A percentile compares a stretch with the other conserved stretches of the same genome.
phyloP scores from a whole-genome alignment of 2,888 invertebrate genomes.

The Hirtodrosophila alboralis region DNA sequence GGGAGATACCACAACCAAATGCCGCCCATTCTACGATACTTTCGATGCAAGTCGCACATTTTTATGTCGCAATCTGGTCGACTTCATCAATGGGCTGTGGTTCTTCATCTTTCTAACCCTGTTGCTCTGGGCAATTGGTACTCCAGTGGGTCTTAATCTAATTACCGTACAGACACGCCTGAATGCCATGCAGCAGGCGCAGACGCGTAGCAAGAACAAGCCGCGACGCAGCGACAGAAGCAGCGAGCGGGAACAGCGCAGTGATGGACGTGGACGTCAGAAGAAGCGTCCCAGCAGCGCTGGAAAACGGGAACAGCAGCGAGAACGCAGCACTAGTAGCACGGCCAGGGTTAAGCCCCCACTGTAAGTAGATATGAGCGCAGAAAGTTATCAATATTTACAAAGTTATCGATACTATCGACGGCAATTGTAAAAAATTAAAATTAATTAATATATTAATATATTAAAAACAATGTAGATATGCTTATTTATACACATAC shows the following conservation, averaged over 20 bases:
- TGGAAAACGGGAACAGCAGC: conserved; percentile 40
- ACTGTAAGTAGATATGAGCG: conserved; percentile 58
- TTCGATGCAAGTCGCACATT: conserved; percentile 87
- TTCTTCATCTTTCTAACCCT: conserved; percentile 87
- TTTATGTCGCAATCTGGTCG: conserved; percentile 83
- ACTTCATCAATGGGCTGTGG: conserved; percentile 88
- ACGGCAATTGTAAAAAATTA: too few species aligned
- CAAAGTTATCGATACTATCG: too few species aligned
- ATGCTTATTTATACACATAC: too few species aligned
- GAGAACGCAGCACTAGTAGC: conserved; percentile 76
- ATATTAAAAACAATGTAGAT: too few species aligned
- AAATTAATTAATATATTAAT: too few species aligned
- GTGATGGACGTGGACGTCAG: conserved; percentile 50
- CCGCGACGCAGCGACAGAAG: conserved; percentile 50
- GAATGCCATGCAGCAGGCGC: conserved; percentile 65
- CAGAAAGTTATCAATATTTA: too few species aligned
- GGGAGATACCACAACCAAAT: conserved; percentile 88
- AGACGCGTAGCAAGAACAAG: conserved; percentile 57
- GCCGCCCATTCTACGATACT: conserved; percentile 89
- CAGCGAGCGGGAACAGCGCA: conserved; percentile 36
- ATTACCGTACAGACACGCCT: conserved; percentile 82
- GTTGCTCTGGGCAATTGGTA: conserved; percentile 86
- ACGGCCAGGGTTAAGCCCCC: conserved; percentile 58
- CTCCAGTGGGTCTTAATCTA: conserved; percentile 87
- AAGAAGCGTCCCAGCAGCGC: conserved; percentile 57